phyloP scores from a whole-genome alignment of 1,140 invertebrate species.

The Aradophagus sp. region DNA sequence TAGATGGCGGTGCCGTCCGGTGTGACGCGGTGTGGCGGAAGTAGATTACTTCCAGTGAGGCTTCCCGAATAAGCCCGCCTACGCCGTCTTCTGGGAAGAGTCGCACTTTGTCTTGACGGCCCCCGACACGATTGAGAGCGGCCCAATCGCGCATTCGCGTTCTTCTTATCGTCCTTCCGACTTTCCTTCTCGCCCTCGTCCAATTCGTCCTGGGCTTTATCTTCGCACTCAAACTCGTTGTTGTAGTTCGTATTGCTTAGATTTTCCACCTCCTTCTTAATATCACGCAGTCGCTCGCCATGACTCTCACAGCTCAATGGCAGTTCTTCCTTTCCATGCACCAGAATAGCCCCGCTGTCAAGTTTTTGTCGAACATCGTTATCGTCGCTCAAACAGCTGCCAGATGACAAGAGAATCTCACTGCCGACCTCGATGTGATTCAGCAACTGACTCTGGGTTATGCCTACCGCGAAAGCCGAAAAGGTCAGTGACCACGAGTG shows the following conservation, averaged over 20 bases:
- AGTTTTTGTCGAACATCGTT: slow-evolving; percentile 70
- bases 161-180: slow-evolving; percentile 62
- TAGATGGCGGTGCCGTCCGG: slow-evolving; percentile 87
- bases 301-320: slow-evolving; percentile 69
- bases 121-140: slow-evolving; percentile 46
- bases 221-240: slow-evolving; percentile 16
- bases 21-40: slow-evolving; percentile 83
- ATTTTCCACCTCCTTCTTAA: neutral
- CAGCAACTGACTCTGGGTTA: slow-evolving; percentile 55
- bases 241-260: slow-evolving; percentile 33
- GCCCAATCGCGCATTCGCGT: slow-evolving; percentile 64
- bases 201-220: slow-evolving; percentile 4
- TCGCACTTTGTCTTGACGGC: slow-evolving; percentile 67
- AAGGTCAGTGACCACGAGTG: slow-evolving; percentile 57
- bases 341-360: slow-evolving; percentile 71
- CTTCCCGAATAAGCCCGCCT: slow-evolving; percentile 67
- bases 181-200: slow-evolving; percentile 29
- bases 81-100: slow-evolving; percentile 68
- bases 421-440: slow-evolving; percentile 72
- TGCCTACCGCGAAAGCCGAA: slow-evolving; percentile 65
- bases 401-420: slow-evolving; percentile 67
- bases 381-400: slow-evolving; percentile 65
- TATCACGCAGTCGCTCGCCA: slow-evolving; percentile 15
- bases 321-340: slow-evolving; percentile 82
- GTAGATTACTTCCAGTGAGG: slow-evolving; percentile 66